A percentile compares a stretch with the other conserved stretches of the same genome.
phyloP scores from a whole-genome alignment of 1,140 invertebrate genomes.

The Cotesia vestalis region DNA sequence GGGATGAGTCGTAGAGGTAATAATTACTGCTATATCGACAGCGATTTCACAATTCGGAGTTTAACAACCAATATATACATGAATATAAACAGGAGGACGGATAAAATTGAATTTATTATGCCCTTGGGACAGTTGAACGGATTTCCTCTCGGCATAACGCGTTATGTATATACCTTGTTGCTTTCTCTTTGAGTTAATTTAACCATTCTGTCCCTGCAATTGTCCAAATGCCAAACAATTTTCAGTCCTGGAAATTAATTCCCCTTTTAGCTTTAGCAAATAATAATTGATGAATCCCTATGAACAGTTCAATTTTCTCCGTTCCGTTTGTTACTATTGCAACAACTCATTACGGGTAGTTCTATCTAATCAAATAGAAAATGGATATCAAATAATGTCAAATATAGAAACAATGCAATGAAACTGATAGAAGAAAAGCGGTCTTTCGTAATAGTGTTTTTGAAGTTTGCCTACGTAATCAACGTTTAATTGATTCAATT shows the following conservation, averaged over 20 bases:
- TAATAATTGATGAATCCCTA: conserved; percentile 28
- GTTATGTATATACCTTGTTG: conserved; percentile 9
- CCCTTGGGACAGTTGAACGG: conserved; percentile 15
- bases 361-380: no score
- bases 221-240: conserved; percentile 31
- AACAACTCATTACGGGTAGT: no score
- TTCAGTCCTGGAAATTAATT: conserved; percentile 26
- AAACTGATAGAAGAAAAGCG: no score
- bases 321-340: neutral
- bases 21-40: neutral
- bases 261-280: neutral
- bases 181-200: neutral
- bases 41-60: neutral
- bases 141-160: neutral
- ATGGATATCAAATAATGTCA: no score
- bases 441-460: no score
- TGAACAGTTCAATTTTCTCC: neutral
- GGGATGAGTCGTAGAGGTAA: neutral
- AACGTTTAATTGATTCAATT: no score
- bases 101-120: conserved; percentile 7
- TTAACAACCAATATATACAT: neutral
- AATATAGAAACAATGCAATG: no score
- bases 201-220: conserved; percentile 2
- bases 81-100: neutral
- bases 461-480: no score